Evolutionary conservation across 2,113 vertebrate genomes (phyloP), one percentile per base, ranked within the genome.

Genomic region (Scomber colias): DNA sequence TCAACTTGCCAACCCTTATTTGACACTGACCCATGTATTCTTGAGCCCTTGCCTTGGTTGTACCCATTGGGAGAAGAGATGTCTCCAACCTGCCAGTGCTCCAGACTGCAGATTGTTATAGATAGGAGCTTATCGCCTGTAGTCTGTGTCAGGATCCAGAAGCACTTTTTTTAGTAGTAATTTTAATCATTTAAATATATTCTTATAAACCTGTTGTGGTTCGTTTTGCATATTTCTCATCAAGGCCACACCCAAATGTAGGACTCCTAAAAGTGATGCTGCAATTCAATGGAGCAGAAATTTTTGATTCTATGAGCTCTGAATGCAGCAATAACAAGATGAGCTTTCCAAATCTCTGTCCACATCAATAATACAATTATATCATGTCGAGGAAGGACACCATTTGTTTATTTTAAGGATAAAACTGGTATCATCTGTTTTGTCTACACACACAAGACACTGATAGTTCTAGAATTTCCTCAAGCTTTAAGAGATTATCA

Each of bases 121-220:
- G n/a, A 10, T 15, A 1, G 27, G 62, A 66, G 74, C 82, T 89
- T 82, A 79, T 83, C 81, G 51, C 31, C 2, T 57, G 11, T 15
- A 12, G 50, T 16, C 5, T 3, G 19, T 4, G 17, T 40, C 51
- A 63, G 55, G 21, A 46, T 2, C 16, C n/a, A 45, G 50, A 46
- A 40, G 35, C 35, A 40, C 35, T 21, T 35, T 35, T 35, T 35
- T 35, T 40, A 40, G 35, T 27, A 27, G 24, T 27, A 27, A 10
- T 48, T 45, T 66, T 3, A 21, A 21, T 21, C 21, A 21, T 21
- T 21, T 1, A 21, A 7, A 35, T 14, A 11, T n/a, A 55, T 49
- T 61, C 53, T 53, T 50, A 17, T 30, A 8, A 62, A n/a, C 13
- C 21, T 61, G 49, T 60, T 48, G 57, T 17, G 15, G 53, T 57